Conservation (phyloP, 2,113 vertebrate genomes). For the Brachyhypopomus occidentalis region DNA sequence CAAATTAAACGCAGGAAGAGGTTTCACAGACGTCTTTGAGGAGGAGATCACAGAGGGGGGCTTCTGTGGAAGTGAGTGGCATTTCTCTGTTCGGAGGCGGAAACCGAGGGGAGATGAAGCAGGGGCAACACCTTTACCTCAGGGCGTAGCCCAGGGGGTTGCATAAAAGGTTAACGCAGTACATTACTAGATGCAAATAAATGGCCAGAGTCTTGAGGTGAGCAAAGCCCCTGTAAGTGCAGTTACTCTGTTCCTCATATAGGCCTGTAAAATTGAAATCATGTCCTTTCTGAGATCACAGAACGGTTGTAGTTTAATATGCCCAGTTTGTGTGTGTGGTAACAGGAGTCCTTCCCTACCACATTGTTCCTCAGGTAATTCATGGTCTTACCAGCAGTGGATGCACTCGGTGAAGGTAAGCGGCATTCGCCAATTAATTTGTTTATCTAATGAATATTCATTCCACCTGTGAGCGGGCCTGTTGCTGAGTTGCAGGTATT, state of each 20-base stretch:
- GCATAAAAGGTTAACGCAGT: neutral
- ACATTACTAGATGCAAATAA: neutral
- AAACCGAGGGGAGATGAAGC: neutral
- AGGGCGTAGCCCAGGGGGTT: neutral
- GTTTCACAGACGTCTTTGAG: conserved; percentile 94
- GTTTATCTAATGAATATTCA: conserved; percentile 33
- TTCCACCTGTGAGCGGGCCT: conserved; percentile 19
- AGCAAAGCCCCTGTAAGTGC: too few relatives aligned
- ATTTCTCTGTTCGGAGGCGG: conserved; percentile 43
- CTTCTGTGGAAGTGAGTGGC: conserved; percentile 89
- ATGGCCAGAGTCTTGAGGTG: neutral
- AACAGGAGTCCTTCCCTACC: conserved; percentile 15
- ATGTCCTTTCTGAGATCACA: neutral
- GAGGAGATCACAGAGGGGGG: conserved; percentile 95
- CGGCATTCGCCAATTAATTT: conserved; percentile 8
- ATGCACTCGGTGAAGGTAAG: conserved; percentile 93
- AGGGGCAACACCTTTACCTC: neutral
- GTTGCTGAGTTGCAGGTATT: conserved; percentile 5
- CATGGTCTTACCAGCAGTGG: conserved; percentile 93
- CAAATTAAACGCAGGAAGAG: conserved; percentile 93
- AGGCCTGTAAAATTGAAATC: too few relatives aligned
- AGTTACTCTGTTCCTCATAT: too few relatives aligned
- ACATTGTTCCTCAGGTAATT: conserved; percentile 79
- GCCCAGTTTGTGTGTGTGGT: neutral
- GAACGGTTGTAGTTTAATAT: neutral